Conservation (phyloP, 2,113 vertebrate genomes). For the Oncorhynchus keta region DNA sequence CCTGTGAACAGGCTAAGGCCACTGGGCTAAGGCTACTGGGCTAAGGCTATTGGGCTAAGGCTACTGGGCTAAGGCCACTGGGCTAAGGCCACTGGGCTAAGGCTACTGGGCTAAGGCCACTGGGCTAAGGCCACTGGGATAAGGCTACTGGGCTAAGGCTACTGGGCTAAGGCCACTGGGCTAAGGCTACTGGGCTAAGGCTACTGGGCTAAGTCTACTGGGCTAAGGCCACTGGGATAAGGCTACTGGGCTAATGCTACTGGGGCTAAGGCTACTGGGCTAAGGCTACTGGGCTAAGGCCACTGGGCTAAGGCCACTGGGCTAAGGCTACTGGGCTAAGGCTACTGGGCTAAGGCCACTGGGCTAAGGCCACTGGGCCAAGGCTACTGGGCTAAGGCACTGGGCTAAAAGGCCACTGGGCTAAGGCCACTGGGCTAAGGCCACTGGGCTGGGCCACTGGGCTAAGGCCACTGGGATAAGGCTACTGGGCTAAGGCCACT, state of each 20-base stretch:
- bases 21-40: slow-evolving; percentile 62
- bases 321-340: slow-evolving; percentile 53
- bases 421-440: too few species aligned
- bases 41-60: too few species aligned
- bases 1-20: too few species aligned
- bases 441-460: too few species aligned
- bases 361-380: background rate
- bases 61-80: slow-evolving; percentile 66
- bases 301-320: slow-evolving; percentile 68
- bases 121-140: slow-evolving; percentile 66
- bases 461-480: too few species aligned
- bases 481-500: too few species aligned
- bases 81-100: slow-evolving; percentile 67
- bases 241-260: slow-evolving; percentile 6
- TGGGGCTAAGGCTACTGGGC: slow-evolving; percentile 24
- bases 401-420: too few species aligned
- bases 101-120: slow-evolving; percentile 47
- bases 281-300: slow-evolving; percentile 68
- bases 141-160: slow-evolving; percentile 45
- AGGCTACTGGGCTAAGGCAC: too few species aligned
- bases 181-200: slow-evolving; percentile 69
- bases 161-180: slow-evolving; percentile 67
- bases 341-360: slow-evolving; percentile 62
- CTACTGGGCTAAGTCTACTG: slow-evolving; percentile 44
- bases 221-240: slow-evolving; percentile 53